Base-by-base conservation (phyloP, 2,113 vertebrate genomes). In the Sialia sialis region DNA sequence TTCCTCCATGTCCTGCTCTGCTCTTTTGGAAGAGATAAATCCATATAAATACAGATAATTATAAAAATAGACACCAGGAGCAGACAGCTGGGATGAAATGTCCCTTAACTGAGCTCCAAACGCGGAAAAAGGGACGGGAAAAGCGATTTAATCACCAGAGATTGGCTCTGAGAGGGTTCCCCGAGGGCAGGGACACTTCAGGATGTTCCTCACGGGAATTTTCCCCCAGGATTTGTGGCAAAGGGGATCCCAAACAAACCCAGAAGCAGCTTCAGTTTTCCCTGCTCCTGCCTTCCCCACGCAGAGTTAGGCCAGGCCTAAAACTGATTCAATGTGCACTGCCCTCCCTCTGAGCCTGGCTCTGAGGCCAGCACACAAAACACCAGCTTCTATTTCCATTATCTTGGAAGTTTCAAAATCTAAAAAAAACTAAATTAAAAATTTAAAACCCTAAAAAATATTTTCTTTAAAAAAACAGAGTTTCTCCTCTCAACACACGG, bases 171-270 rank as follows among this genome's bases (percentile, higher is more conserved):
- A 3, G 27, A 38, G 60, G 4, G 52, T 29, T 34, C 2, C 0
- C 13, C 0, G 0, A 3, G 1, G 8, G 13, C 68, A 29, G n/a
- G 1, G 26, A 55, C 17, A 43, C 36, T 15, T 48, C 0, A 27
- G 39, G 56, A 72, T 29, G 6, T 4, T 67, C 69, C 10, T 20
- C 2, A 22, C 0, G 8, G 73, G 27, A 25, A 16, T 64, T 30
- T 48, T 78, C 38, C 43, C 14, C 39, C 3, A 7, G 5, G 2
- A 18, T 5, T 69, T 3, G 12, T 30, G 58, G 67, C 3, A 44
- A 66, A 84, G 30, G 56, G 39, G 36, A 82, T 20, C 52, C 52
- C 60, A 56, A 1, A 29, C 11, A 8, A 76, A 27, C n/a, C 14
- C 48, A 55, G 68, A 16, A 92, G 59, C 32, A 77, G 41, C 41